Conservation (phyloP, 1,140 invertebrate species). For the Drosophila ironensis region DNA sequence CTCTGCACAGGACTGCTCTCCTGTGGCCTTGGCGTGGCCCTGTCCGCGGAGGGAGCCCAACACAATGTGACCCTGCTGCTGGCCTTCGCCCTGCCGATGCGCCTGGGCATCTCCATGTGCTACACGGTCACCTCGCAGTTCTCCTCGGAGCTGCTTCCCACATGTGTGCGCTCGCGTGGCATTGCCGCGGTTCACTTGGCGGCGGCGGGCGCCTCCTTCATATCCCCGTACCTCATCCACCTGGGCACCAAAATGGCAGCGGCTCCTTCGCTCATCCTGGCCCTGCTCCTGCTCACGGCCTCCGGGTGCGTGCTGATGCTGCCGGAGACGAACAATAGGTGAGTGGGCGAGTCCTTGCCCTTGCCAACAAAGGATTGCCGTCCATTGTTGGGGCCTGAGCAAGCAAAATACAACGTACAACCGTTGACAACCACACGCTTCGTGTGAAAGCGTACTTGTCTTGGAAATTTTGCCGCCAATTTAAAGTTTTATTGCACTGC, state of each 20-base stretch:
- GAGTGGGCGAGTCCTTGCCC: neutral
- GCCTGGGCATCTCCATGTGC: constrained; percentile 65
- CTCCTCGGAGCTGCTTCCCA: constrained; percentile 60
- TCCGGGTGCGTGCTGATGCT: constrained; percentile 38
- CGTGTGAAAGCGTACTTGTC: no score
- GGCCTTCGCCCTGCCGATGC: constrained; percentile 61
- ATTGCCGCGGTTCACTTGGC: constrained; percentile 58
- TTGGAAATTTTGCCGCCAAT: no score
- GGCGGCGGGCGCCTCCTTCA: constrained; percentile 55
- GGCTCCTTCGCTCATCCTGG: constrained; percentile 51
- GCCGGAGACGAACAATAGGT: constrained; percentile 71
- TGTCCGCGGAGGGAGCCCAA: constrained; percentile 46
- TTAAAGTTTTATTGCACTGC: no score
- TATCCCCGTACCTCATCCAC: constrained; percentile 62
- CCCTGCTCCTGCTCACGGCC: constrained; percentile 34
- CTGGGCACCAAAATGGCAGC: constrained; percentile 50
- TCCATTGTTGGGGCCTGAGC: no score
- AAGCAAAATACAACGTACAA: no score
- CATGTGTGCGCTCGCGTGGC: constrained; percentile 60
- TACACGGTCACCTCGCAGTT: constrained; percentile 62
- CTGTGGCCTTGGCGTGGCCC: constrained; percentile 53
- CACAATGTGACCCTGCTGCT: constrained; percentile 48
- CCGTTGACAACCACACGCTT: no score
- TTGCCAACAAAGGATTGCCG: no score
- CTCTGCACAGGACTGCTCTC: constrained; percentile 62